Evolutionary conservation across 2,113 vertebrate species (phyloP).

Genomic region (Panthera leo): DNA sequence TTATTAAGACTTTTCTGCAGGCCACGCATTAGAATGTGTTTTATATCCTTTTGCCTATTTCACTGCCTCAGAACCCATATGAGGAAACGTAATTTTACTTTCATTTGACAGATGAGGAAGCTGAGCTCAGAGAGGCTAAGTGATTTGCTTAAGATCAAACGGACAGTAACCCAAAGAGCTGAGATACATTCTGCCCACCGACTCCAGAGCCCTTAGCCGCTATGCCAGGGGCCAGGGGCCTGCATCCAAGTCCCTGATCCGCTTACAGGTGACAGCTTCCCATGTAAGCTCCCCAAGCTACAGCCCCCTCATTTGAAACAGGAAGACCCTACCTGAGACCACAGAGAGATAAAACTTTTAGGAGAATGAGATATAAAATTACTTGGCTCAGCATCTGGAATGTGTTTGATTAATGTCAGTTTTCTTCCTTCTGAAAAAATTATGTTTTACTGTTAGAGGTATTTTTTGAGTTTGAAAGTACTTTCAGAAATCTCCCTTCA

Average conservation of each 20-base stretch:
- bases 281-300: background rate
- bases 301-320: background rate
- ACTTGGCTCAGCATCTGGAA: background rate
- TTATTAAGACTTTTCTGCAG: background rate
- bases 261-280: background rate
- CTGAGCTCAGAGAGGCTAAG: background rate
- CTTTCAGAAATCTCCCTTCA: background rate
- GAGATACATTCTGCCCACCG: background rate
- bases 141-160: background rate
- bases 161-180: background rate
- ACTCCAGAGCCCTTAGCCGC: background rate
- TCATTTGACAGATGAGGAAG: background rate
- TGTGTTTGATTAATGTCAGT: background rate
- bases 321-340: background rate
- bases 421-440: conserved; percentile 28
- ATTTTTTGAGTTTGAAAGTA: background rate
- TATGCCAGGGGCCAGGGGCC: background rate
- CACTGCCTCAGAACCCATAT: background rate
- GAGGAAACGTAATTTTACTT: background rate
- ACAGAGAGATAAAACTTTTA: background rate
- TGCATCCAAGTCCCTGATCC: background rate
- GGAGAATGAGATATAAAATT: background rate
- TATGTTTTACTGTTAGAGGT: background rate
- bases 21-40: background rate
- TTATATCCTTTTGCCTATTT: background rate